These are phyloP conservation scores for Atta colombica DNA, from an alignment of 1,140 invertebrate species.

Conservation along the genomic window DNA sequence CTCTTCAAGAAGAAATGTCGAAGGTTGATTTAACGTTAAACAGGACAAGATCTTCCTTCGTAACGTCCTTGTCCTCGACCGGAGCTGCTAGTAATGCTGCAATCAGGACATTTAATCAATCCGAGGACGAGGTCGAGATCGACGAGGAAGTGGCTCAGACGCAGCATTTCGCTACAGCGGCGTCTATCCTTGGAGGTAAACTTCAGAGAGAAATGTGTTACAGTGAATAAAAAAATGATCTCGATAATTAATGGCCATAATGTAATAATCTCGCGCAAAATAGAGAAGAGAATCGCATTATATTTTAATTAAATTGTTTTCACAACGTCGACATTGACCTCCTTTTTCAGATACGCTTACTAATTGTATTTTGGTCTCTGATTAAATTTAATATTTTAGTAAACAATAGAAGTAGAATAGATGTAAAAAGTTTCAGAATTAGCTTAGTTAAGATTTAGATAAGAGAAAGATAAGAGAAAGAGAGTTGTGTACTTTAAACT, in stretches of 20 bases:
- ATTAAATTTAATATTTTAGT: neutral
- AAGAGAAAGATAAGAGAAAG: neutral
- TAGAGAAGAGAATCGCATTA: conserved; percentile 13
- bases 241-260: neutral
- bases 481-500: neutral
- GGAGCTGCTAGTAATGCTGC: conserved; percentile 50
- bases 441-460: neutral
- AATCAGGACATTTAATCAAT: conserved; percentile 76
- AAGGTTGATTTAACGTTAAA: conserved; percentile 77
- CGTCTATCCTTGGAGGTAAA: conserved; percentile 78
- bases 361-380: neutral
- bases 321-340: neutral
- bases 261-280: neutral
- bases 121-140: conserved; percentile 74
- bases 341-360: neutral
- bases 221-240: neutral
- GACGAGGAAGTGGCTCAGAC: conserved; percentile 75
- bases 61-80: conserved; percentile 60
- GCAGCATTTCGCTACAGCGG: conserved; percentile 76
- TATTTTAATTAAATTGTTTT: conserved; percentile 42
- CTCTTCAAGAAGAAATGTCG: conserved; percentile 76
- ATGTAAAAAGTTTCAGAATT: neutral
- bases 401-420: neutral
- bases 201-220: neutral
- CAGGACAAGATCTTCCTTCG: conserved; percentile 69